A percentile compares a stretch with the other conserved stretches of the same genome.
Conservation (phyloP, 2,888 invertebrate genomes). For the Saturnia pavonia region DNA sequence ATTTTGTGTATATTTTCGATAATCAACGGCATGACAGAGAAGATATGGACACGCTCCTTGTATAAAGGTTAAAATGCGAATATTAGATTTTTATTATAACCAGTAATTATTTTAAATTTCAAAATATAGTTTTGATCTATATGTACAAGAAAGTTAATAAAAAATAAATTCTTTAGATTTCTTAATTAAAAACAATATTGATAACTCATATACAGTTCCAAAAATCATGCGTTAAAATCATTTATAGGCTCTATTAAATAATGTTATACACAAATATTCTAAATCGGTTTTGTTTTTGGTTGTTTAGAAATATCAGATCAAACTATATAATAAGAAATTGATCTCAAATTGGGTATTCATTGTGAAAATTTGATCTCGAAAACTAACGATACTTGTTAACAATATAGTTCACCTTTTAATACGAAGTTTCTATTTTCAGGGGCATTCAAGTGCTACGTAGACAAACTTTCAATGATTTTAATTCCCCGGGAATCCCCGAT, state of each 20-base stretch:
- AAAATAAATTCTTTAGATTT: not conserved
- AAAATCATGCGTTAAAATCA: too few species aligned
- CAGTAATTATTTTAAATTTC: not conserved
- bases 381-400: conserved; percentile 30
- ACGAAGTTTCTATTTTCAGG: not conserved
- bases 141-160: not conserved
- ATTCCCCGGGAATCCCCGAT: too few species aligned
- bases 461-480: too few species aligned
- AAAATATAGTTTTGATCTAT: not conserved
- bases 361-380: conserved; percentile 52
- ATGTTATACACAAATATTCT: not conserved
- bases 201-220: too few species aligned
- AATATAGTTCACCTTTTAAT: conserved; percentile 17
- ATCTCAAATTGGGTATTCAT: conserved; percentile 71
- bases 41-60: not conserved
- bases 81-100: not conserved
- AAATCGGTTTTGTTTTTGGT: not conserved
- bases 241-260: not conserved
- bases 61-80: not conserved
- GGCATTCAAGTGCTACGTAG: too few species aligned
- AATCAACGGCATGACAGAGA: too few species aligned
- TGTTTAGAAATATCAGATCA: conserved; percentile 7
- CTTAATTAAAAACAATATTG: too few species aligned
- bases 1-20: too few species aligned
- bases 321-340: conserved; percentile 39